A percentile compares a stretch with the other conserved stretches of the same genome.
Conservation (phyloP, 2,797 vertebrate genomes). For the Coluber constrictor region DNA sequence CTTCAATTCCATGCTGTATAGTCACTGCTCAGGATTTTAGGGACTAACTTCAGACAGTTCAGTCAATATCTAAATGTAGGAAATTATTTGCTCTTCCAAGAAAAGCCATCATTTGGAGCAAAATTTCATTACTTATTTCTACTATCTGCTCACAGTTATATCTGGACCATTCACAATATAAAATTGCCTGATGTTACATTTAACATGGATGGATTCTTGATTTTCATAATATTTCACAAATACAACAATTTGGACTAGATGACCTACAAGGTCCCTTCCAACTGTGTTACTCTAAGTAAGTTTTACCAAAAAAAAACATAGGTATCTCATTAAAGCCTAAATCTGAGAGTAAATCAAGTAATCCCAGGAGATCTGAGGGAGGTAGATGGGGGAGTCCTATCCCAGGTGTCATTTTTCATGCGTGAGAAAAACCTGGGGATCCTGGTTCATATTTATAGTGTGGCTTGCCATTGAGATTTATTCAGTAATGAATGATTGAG, state of each 20-base stretch:
- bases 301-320: background rate
- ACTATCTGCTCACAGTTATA: background rate
- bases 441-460: background rate
- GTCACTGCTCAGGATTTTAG: background rate
- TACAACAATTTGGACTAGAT: background rate
- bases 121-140: background rate
- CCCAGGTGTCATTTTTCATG: background rate
- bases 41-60: background rate
- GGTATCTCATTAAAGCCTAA: background rate
- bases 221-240: background rate
- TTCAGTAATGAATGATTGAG: background rate
- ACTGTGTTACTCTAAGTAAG: background rate
- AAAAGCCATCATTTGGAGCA: background rate
- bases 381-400: background rate
- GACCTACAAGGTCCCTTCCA: background rate
- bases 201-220: background rate
- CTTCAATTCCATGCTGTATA: background rate
- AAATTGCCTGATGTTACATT: background rate
- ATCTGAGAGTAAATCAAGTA: background rate
- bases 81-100: background rate
- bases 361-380: background rate
- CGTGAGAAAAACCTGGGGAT: background rate
- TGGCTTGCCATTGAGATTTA: background rate
- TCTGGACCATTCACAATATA: background rate
- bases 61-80: background rate